A percentile compares a stretch with the other conserved stretches of the same genome.
These are phyloP conservation scores for Molossus alvarezi DNA, from an alignment of 2,797 vertebrate species.

Conservation along the genomic window DNA sequence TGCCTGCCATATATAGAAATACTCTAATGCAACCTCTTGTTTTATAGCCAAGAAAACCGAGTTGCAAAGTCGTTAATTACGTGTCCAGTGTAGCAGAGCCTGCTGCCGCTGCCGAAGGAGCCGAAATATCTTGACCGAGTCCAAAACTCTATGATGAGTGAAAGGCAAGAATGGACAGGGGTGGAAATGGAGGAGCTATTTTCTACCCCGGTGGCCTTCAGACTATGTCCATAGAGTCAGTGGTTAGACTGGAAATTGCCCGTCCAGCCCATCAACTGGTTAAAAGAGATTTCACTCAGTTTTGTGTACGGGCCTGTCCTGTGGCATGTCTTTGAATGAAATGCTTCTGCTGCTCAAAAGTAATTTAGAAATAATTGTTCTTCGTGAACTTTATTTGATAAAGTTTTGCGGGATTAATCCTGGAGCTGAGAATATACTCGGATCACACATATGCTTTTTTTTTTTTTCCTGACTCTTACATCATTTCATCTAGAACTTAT, in stretches of 20 bases:
- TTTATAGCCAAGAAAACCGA: conserved; percentile 15
- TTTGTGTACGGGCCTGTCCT: conserved; percentile 57
- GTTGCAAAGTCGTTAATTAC: neutral
- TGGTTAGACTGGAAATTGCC: neutral
- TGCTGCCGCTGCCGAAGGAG: neutral
- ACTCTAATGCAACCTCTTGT: neutral
- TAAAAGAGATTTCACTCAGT: neutral
- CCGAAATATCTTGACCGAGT: neutral
- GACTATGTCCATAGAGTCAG: neutral
- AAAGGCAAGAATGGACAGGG: neutral
- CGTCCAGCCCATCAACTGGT: neutral
- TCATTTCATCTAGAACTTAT: conserved; percentile 77
- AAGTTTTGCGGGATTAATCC: conserved; percentile 58
- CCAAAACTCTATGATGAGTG: neutral
- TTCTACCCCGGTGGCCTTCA: neutral
- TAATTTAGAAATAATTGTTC: conserved; percentile 50
- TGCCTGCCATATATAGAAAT: neutral
- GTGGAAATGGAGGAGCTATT: neutral
- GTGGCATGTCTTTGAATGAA: conserved; percentile 40
- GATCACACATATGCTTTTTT: conserved; percentile 11
- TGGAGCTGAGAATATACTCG: conserved; percentile 43
- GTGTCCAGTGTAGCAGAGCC: neutral
- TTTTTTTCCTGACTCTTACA: conserved; percentile 49
- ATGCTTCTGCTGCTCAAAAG: conserved; percentile 30
- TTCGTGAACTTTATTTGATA: conserved; percentile 65